These are phyloP conservation scores for Oikopleura dioica DNA, from an alignment of 23 tunicate species.

Conservation along the genomic window DNA sequence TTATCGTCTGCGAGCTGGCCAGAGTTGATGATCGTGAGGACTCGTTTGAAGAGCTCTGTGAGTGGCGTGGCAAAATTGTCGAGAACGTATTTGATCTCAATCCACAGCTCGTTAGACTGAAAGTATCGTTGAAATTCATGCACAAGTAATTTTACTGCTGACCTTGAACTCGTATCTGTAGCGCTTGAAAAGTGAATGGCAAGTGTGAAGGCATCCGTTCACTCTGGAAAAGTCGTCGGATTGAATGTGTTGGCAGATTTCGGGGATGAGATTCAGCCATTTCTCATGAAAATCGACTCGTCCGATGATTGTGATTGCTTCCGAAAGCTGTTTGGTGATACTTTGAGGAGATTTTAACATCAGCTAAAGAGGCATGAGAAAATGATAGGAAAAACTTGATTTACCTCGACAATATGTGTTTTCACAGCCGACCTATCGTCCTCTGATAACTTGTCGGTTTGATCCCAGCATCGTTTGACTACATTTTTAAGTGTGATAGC, in stretches of 20 bases:
- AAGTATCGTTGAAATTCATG: slow-evolving; percentile 56
- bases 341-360: slow-evolving; percentile 52
- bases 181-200: slow-evolving; percentile 75
- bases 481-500: slow-evolving; percentile 77
- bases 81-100: slow-evolving; percentile 55
- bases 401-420: slow-evolving; percentile 28
- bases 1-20: slow-evolving; percentile 26
- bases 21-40: slow-evolving; percentile 24
- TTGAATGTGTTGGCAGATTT: slow-evolving; percentile 34
- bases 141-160: neutral
- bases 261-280: slow-evolving; percentile 46
- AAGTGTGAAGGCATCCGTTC: slow-evolving; percentile 68
- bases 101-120: slow-evolving; percentile 51
- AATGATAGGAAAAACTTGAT: no score
- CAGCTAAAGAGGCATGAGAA: no score
- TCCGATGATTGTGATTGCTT: slow-evolving; percentile 76
- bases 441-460: slow-evolving; percentile 23
- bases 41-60: slow-evolving; percentile 45
- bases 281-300: slow-evolving; percentile 75
- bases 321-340: slow-evolving; percentile 57
- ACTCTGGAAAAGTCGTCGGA: slow-evolving; percentile 49
- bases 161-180: neutral
- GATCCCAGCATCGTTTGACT: slow-evolving; percentile 63
- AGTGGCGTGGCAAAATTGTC: slow-evolving; percentile 38
- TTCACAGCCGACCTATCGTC: slow-evolving; percentile 50